Evolutionary conservation across 64 coral and sea anemone species (phyloP).

Genomic region (Pachyseris speciosa): DNA sequence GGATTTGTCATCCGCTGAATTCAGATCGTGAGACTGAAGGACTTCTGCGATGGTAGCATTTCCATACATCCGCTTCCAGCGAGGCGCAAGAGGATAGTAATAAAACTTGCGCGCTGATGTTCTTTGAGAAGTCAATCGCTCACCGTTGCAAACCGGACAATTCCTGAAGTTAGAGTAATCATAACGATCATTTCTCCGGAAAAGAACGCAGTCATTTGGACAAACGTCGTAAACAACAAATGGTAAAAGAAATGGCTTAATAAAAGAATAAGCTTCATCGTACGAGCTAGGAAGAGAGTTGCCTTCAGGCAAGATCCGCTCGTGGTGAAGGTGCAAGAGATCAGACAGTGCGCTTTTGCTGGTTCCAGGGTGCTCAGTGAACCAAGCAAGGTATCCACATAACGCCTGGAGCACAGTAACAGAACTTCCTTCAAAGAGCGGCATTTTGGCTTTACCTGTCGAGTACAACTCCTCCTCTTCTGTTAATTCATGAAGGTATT

Average conservation of each 20-base stretch:
- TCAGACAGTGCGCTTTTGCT: conserved; percentile 72
- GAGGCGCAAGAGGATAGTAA: conserved; percentile 10
- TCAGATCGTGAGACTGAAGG: neutral
- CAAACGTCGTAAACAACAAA: conserved; percentile 47
- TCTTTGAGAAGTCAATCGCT: neutral
- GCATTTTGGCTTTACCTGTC: neutral
- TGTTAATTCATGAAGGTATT: no score
- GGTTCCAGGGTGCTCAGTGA: conserved; percentile 9
- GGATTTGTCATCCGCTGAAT: neutral
- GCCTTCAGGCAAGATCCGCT: conserved; percentile 7
- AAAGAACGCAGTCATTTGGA: conserved; percentile 72
- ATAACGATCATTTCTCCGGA: neutral
- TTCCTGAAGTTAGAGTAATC: neutral
- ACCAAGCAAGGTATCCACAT: conserved; percentile 28
- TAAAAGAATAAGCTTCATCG: conserved; percentile 37
- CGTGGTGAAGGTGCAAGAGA: neutral
- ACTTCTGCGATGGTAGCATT: conserved; percentile 23
- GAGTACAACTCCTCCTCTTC: no score
- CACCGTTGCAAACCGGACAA: neutral
- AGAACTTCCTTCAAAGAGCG: neutral
- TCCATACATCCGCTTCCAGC: conserved; percentile 34
- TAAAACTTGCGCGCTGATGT: neutral
- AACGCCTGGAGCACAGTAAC: conserved; percentile 12
- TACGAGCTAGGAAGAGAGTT: conserved; percentile 45
- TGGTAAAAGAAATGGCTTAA: conserved; percentile 51